Base-by-base conservation (phyloP, 1,140 invertebrate species). In the Anadara kagoshimensis region DNA sequence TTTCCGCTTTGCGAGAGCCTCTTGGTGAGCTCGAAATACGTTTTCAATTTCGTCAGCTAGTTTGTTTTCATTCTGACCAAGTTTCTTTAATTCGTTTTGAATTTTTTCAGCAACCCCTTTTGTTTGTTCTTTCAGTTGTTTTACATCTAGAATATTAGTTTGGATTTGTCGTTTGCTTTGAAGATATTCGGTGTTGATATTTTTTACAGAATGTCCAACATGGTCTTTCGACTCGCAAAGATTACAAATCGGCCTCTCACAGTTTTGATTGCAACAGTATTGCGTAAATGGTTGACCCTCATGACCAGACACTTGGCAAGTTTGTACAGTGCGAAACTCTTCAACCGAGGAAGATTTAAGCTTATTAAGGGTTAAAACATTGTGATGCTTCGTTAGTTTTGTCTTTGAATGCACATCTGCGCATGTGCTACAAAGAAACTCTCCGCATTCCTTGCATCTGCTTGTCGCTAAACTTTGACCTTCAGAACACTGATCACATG, bases 391-490 rank as follows among this genome's bases (percentile, higher is more conserved):
- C 1, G 73, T 75, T 14, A 75, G 44, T 59, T 75, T 75, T 58
- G 73, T 75, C 22, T 62, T 51, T n/a, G 64, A 41, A 41, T 75
- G 73, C 4, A 61, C 66, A 22, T 75, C 66, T 16, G 43, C 43
- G 36, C 73, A 75, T 44, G 51, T 56, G 14, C 10, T 24, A 49
- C 73, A 75, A 7, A 75, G 22, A 65, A 69, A 75, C 24, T 75
- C 73, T 14, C 69, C 66, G 44, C 73, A 75, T 51, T 75, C 73
- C 65, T 69, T 69, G 44, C 73, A 75, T 22, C 61, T 66, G 11
- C 51, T 49, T 43, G 54, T 44, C 1, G 73, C 73, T 41, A 12
- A 45, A 14, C 57, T 43, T 22, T 58, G 57, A 22, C 41, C 41
- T 5, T 51, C 53, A 10, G 29, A 20, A 51, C 73, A 75, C 26